phyloP scores from a whole-genome alignment of 2,113 vertebrate genomes.

The Poeciliopsis turrubarensis region DNA sequence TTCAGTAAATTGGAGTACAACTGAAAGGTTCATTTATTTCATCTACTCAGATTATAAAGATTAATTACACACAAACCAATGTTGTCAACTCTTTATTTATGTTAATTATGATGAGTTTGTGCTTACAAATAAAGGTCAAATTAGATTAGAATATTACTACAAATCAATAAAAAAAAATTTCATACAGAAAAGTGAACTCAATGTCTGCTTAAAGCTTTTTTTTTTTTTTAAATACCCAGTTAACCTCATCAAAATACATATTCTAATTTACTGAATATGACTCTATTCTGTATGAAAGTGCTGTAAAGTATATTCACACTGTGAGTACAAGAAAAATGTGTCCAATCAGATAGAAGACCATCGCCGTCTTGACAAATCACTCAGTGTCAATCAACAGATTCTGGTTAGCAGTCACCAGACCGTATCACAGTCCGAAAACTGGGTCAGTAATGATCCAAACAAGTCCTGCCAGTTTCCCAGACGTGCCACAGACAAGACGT shows the following conservation, averaged over 20 bases:
- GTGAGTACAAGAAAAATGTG: neutral
- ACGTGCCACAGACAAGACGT: slow-evolving; percentile 14
- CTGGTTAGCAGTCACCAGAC: neutral
- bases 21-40: too few relatives aligned
- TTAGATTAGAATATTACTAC: too few relatives aligned
- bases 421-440: slow-evolving; percentile 26
- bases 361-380: neutral
- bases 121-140: too few relatives aligned
- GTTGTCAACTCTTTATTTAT: too few relatives aligned
- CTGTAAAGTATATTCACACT: neutral
- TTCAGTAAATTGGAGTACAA: too few relatives aligned
- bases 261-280: neutral
- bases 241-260: neutral
- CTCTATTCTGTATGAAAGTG: neutral
- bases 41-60: too few relatives aligned
- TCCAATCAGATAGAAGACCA: neutral
- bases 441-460: slow-evolving; percentile 25
- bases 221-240: too few relatives aligned
- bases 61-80: too few relatives aligned
- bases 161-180: too few relatives aligned
- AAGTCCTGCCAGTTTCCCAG: slow-evolving; percentile 6
- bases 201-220: too few relatives aligned
- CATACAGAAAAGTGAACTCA: too few relatives aligned
- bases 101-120: too few relatives aligned
- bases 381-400: neutral